Evolutionary conservation across 2,797 vertebrate species (phyloP), one percentile per base, ranked within the genome.

Genomic region (Hydrophis major): DNA sequence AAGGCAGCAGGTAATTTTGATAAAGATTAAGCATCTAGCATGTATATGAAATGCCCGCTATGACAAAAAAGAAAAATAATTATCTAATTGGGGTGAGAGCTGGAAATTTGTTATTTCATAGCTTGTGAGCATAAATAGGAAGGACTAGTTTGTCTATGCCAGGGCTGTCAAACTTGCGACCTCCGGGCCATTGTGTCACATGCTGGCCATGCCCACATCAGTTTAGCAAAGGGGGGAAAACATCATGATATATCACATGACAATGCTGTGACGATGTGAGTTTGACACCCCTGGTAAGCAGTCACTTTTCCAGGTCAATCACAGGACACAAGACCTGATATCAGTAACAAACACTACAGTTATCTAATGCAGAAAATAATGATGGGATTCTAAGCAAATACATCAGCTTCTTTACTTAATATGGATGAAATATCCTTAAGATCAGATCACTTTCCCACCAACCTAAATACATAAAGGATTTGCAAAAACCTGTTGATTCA

Each of bases 191-290:
- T 4, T 61, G 8, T 27, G 8, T 61, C 60, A 61, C 3, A 61
- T 1, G 2, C 22, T 61, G 60, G 22, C 22, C 25, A 61, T 3
- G 60, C 60, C 22, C 60, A 60, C 0, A 7, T 22, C 22, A 61
- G 25, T 11, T 61, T 61, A 61, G 25, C 25, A 25, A 61, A 61
- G 60, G 1, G 60, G 25, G 25, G 3, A 1, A 61, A 59, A 25
- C 25, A 3, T 25, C 8, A 27, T 2, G 7, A 27, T 61, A 27
- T 3, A 0, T 61, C 60, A 61, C 0, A 3, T 61, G 8, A 61
- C 8, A 1, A 25, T 1, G 60, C 60, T 3, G 10, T 25, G 60
- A 22, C 0, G 6, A 0, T 20, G 20, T 6, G 6, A 63, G 60
- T 63, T 63, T 63, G 61, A 63, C 27, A 28, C 61, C 1, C 27